These are phyloP conservation scores for Microtus pennsylvanicus DNA, from an alignment of 2,113 vertebrate genomes.

Conservation along the genomic window DNA sequence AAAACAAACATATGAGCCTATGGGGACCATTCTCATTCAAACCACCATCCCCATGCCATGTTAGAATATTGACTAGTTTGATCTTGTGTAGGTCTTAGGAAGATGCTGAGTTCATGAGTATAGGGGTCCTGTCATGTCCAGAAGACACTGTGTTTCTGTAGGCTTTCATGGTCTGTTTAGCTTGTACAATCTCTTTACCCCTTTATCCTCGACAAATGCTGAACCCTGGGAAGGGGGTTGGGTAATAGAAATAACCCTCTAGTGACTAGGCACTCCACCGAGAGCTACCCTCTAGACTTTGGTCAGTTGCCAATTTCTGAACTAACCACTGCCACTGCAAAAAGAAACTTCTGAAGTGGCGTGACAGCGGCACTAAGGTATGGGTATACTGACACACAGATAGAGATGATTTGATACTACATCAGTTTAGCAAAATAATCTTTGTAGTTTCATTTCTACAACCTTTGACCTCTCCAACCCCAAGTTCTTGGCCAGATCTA, in stretches of 20 bases:
- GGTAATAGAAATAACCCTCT: no score
- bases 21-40: no score
- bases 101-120: neutral
- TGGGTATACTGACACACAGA: neutral
- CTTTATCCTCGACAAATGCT: neutral
- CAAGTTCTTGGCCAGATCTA: neutral
- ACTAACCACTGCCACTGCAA: no score
- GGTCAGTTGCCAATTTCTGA: neutral
- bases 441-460: neutral
- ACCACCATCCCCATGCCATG: neutral
- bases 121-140: neutral
- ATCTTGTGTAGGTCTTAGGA: neutral
- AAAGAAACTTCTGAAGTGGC: neutral
- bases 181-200: neutral
- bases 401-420: neutral
- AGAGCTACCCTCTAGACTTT: neutral
- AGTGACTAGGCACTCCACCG: neutral
- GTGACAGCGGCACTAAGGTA: neutral
- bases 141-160: neutral
- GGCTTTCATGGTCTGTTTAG: neutral
- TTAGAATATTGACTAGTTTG: neutral
- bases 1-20: neutral
- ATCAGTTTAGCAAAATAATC: neutral
- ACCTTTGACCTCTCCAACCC: neutral
- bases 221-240: neutral